Conservation (phyloP, 1,140 invertebrate genomes). For the Melipona quadrifasciata region DNA sequence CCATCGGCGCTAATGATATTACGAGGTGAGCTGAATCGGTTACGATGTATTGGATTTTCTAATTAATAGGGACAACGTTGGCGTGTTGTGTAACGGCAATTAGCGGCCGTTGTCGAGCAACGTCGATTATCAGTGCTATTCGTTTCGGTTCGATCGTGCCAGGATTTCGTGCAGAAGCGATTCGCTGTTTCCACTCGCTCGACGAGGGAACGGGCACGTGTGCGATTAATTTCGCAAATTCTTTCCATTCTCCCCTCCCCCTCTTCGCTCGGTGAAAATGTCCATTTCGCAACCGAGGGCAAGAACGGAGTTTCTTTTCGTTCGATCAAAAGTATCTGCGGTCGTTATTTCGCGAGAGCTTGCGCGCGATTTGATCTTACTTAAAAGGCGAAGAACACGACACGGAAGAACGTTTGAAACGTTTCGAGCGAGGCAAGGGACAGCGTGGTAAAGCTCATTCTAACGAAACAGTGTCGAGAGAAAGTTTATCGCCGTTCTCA, state of each 20-base stretch:
- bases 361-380: no score
- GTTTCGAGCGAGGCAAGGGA: neutral
- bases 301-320: neutral
- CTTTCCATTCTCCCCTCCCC: neutral
- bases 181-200: neutral
- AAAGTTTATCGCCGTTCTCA: conserved; percentile 23
- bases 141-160: neutral
- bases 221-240: neutral
- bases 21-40: neutral
- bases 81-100: conserved; percentile 23
- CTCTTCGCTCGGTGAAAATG: no score
- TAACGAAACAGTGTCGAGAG: neutral
- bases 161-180: neutral
- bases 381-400: no score
- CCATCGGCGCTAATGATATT: neutral
- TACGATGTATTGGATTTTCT: conserved; percentile 30
- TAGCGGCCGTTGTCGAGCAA: neutral
- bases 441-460: neutral
- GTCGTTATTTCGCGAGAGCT: no score
- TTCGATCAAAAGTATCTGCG: no score
- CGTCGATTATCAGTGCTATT: conserved; percentile 6
- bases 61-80: conserved; percentile 32
- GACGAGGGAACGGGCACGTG: no score
- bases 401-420: no score
- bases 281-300: neutral